Conservation (phyloP, 2,888 invertebrate species). For the Macaria notata region DNA sequence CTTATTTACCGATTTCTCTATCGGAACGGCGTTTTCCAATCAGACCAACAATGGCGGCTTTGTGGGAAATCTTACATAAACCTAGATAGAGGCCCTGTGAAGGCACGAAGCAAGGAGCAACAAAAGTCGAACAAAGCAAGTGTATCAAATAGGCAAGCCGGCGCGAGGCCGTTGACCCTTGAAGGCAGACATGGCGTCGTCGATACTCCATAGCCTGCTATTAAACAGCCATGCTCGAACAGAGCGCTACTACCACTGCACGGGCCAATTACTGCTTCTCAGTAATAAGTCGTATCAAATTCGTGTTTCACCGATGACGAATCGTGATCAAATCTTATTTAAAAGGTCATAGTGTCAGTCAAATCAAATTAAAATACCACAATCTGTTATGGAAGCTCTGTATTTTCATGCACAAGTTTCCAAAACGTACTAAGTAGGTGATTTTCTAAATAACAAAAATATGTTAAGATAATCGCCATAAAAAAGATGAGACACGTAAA, state of each 20-base stretch:
- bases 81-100: conserved; percentile 38
- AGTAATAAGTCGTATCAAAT: conserved; percentile 11
- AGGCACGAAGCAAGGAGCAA: conserved; percentile 50
- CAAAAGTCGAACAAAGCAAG: conserved; percentile 60
- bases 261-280: conserved; percentile 16
- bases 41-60: conserved; percentile 16
- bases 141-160: conserved; percentile 61
- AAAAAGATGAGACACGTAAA: conserved; percentile 16
- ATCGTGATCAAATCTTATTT: conserved; percentile 1
- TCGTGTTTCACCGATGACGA: conserved; percentile 3
- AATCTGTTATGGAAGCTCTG: too few relatives aligned
- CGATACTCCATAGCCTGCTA: conserved; percentile 60
- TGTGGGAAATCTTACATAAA: conserved; percentile 37
- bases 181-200: conserved; percentile 69
- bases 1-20: conserved; percentile 15
- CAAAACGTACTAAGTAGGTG: too few relatives aligned
- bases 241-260: conserved; percentile 21
- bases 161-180: conserved; percentile 58
- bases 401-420: too few relatives aligned
- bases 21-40: conserved; percentile 18
- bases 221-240: conserved; percentile 47
- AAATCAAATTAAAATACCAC: too few relatives aligned
- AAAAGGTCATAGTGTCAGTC: too few relatives aligned
- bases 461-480: conserved; percentile 9
- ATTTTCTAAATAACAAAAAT: too few relatives aligned